A percentile compares a stretch with the other conserved stretches of the same genome.
Evolutionary conservation across 2,888 invertebrate genomes (phyloP).

Genomic region (Brachypalpus laphriformis): DNA sequence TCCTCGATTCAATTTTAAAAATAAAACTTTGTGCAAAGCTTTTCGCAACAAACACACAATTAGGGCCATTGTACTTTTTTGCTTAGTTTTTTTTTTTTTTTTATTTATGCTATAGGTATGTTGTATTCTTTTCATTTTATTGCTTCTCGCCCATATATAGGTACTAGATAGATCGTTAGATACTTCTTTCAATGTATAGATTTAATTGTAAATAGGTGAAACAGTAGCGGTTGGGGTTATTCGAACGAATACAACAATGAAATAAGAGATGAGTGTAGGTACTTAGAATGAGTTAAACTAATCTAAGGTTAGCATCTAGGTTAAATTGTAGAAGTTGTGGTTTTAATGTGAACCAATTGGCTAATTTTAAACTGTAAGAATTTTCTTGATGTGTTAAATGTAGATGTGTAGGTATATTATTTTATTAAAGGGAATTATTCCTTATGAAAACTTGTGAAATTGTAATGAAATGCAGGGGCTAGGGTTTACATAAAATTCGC

Average conservation of each 20-base stretch:
- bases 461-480: too few species aligned
- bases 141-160: constrained; percentile 53
- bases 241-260: constrained; percentile 5
- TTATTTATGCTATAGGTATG: constrained; percentile 59
- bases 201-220: constrained; percentile 27
- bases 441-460: too few species aligned
- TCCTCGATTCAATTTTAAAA: constrained; percentile 65
- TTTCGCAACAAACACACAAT: constrained; percentile 74
- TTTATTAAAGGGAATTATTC: too few species aligned
- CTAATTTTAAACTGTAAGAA: background rate
- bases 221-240: constrained; percentile 46
- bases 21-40: constrained; percentile 68
- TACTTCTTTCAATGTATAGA: constrained; percentile 50
- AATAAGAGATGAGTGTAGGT: background rate
- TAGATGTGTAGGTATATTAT: too few species aligned
- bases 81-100: constrained; percentile 33
- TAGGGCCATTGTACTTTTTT: constrained; percentile 74
- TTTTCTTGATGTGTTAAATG: too few species aligned
- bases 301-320: background rate
- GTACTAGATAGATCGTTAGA: constrained; percentile 58
- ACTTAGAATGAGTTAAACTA: background rate
- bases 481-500: too few species aligned
- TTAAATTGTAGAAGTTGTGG: too few species aligned
- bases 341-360: background rate
- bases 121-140: constrained; percentile 46